Conservation (phyloP, 2,888 invertebrate species). For the Lydus trimaculatus region DNA sequence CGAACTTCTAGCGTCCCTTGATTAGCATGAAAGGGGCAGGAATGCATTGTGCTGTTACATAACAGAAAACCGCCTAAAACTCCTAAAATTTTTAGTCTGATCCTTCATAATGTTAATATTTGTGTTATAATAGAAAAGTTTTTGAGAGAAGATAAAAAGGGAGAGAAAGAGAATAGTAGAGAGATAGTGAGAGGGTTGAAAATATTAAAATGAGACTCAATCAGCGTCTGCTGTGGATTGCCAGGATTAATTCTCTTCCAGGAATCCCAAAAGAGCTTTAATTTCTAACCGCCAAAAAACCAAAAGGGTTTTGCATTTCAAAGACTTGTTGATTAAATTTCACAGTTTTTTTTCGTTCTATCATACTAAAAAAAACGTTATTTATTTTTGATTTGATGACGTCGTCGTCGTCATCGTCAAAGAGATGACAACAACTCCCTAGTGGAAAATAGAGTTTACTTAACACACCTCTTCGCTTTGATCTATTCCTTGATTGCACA, state of each 20-base stretch:
- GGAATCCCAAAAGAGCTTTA: slow-evolving; percentile 50
- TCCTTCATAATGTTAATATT: not conserved
- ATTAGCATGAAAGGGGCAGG: not conserved
- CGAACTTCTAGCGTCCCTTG: not conserved
- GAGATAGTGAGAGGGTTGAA: not conserved
- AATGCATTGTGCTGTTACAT: not conserved
- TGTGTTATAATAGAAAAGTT: not conserved
- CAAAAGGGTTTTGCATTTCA: slow-evolving; percentile 49
- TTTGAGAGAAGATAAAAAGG: not conserved
- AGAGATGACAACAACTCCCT: not conserved
- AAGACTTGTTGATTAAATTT: slow-evolving; percentile 50
- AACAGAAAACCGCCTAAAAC: not conserved
- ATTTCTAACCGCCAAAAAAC: slow-evolving; percentile 47
- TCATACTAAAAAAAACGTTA: not conserved
- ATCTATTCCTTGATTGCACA: slow-evolving; percentile 50
- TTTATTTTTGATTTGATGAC: not conserved
- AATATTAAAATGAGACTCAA: slow-evolving; percentile 2
- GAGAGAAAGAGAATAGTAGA: not conserved
- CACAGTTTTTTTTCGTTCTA: not conserved
- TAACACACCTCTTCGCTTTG: slow-evolving; percentile 52
- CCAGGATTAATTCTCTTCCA: slow-evolving; percentile 13
- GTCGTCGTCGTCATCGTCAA: not conserved
- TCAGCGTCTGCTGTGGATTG: slow-evolving; percentile 4
- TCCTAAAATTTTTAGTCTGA: not conserved
- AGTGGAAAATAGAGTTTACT: slow-evolving; percentile 50